These are phyloP conservation scores for Ciconia boyciana DNA, from an alignment of 2,113 vertebrate genomes.

Conservation along the genomic window DNA sequence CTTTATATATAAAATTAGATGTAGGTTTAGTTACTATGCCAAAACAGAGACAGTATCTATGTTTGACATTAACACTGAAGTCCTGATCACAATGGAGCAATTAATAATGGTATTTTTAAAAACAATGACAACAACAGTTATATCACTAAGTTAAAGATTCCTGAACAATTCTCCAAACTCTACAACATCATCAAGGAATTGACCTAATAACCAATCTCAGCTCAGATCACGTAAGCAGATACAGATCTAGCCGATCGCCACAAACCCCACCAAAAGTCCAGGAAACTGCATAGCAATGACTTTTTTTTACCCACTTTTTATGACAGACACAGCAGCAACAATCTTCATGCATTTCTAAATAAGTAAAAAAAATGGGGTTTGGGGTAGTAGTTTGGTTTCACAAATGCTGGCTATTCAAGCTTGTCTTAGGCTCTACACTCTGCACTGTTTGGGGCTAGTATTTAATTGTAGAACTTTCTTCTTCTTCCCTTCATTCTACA, in stretches of 20 bases:
- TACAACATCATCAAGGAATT: background rate
- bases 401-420: background rate
- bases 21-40: background rate
- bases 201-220: rapidly evolving
- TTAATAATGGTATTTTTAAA: background rate
- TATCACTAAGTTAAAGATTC: background rate
- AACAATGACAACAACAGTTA: background rate
- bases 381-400: background rate
- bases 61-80: background rate
- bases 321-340: rapidly evolving
- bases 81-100: background rate
- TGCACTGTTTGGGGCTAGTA: too few species aligned
- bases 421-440: background rate
- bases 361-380: rapidly evolving
- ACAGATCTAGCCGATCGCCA: background rate
- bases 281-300: rapidly evolving
- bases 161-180: background rate
- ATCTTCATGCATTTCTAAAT: background rate
- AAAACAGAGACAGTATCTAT: background rate
- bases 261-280: background rate
- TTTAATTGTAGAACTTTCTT: background rate
- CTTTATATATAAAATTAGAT: background rate
- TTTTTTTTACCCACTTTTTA: background rate
- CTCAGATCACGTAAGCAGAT: background rate
- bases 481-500: background rate